Evolutionary conservation across 2,888 invertebrate genomes (phyloP).

Genomic region (Lampropteryx suffumata): DNA sequence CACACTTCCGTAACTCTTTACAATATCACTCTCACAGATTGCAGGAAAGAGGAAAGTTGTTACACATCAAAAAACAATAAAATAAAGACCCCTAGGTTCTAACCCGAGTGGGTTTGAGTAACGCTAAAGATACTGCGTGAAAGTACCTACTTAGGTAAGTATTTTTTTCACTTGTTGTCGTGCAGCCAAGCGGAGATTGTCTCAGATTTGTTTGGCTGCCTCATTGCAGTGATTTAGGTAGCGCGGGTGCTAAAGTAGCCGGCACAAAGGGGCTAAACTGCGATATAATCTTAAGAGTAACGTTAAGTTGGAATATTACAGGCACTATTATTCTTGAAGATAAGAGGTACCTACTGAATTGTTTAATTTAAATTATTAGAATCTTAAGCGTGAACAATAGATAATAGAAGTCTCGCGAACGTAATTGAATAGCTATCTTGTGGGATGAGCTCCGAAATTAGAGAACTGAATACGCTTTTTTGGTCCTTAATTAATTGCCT

Average conservation of each 20-base stretch:
- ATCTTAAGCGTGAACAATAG: conserved; percentile 34
- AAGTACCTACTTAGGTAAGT: too few relatives aligned
- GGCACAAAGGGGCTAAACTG: conserved; percentile 51
- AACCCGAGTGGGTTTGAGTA: too few relatives aligned
- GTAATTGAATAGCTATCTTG: conserved; percentile 32
- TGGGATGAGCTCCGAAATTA: conserved; percentile 13
- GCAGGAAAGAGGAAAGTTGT: too few relatives aligned
- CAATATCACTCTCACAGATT: too few relatives aligned
- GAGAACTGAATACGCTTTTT: conserved; percentile 12
- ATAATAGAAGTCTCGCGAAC: conserved; percentile 23
- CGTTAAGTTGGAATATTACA: conserved; percentile 58
- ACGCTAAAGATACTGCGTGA: too few relatives aligned
- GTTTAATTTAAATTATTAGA: conserved; percentile 52
- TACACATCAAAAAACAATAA: too few relatives aligned
- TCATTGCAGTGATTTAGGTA: conserved; percentile 55
- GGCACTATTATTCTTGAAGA: conserved; percentile 55
- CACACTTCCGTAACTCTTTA: too few relatives aligned
- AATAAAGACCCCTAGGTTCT: too few relatives aligned
- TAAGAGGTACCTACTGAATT: conserved; percentile 49
- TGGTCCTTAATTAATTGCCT: conserved; percentile 14
- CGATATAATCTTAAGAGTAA: conserved; percentile 58
- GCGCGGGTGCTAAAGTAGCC: conserved; percentile 47
- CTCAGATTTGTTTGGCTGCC: conserved; percentile 51
- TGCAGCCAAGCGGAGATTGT: conserved; percentile 33
- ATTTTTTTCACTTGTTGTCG: conserved; percentile 5